These are phyloP conservation scores for Axea sp. DNA, from an alignment of 2,888 invertebrate genomes.

Conservation along the genomic window DNA sequence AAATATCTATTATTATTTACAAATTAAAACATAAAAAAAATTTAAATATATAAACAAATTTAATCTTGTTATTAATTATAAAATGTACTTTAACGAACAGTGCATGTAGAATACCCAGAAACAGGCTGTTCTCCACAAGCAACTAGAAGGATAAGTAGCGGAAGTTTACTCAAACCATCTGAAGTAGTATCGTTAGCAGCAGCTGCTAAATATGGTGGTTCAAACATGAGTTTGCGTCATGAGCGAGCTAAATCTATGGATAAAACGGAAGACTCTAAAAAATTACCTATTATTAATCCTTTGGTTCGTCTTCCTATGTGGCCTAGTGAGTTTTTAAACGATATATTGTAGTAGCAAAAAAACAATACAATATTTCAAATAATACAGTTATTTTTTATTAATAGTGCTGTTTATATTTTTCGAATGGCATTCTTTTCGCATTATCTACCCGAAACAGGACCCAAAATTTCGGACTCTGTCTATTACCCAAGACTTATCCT, in stretches of 20 bases:
- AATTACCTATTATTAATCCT: conserved; percentile 93
- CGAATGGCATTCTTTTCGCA: too few species aligned
- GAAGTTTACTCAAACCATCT: conserved; percentile 90
- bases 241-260: conserved; percentile 81
- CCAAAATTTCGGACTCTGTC: too few species aligned
- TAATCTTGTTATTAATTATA: too few species aligned
- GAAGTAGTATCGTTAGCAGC: conserved; percentile 84
- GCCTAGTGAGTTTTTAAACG: conserved; percentile 84
- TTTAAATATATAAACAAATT: conserved; percentile 8
- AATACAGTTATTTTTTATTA: too few species aligned
- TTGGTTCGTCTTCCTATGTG: conserved; percentile 91
- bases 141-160: conserved; percentile 93
- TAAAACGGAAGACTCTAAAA: conserved; percentile 81
- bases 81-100: too few species aligned
- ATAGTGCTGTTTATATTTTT: too few species aligned
- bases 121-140: conserved; percentile 90
- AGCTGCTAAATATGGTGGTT: conserved; percentile 80
- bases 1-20: too few species aligned
- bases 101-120: conserved; percentile 79
- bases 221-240: conserved; percentile 73
- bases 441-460: too few species aligned
- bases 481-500: too few species aligned
- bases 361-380: too few species aligned
- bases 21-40: too few species aligned
- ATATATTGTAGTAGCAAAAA: too few species aligned